These are phyloP conservation scores for Drosophila teissieri DNA, from an alignment of 1,140 invertebrate species.

Conservation along the genomic window DNA sequence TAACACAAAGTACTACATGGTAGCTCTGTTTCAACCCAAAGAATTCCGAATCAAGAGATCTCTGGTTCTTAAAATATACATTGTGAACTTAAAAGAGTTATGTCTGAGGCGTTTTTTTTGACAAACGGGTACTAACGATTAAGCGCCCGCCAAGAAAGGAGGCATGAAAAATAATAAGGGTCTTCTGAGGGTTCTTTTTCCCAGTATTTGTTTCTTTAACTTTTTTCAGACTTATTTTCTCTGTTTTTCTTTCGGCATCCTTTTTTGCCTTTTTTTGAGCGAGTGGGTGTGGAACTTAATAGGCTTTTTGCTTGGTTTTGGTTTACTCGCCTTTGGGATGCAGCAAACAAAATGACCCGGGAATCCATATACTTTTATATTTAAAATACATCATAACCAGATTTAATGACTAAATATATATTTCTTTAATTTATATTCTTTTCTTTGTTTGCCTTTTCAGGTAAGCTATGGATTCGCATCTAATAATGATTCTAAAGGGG, in stretches of 20 bases:
- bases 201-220: slow-evolving; percentile 19
- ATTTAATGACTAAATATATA: slow-evolving; percentile 35
- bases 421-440: slow-evolving; percentile 40
- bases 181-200: slow-evolving; percentile 11
- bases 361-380: slow-evolving; percentile 28
- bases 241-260: slow-evolving; percentile 15
- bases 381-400: slow-evolving; percentile 44
- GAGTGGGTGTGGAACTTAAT: slow-evolving; percentile 53
- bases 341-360: slow-evolving; percentile 7
- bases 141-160: slow-evolving; percentile 50
- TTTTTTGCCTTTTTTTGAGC: slow-evolving; percentile 19
- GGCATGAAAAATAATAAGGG: slow-evolving; percentile 42
- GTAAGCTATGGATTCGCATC: slow-evolving; percentile 33
- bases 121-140: slow-evolving; percentile 57
- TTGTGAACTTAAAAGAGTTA: slow-evolving; percentile 35
- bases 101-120: slow-evolving; percentile 9
- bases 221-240: slow-evolving; percentile 34
- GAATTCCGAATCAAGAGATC: slow-evolving; percentile 8
- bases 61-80: slow-evolving; percentile 41
- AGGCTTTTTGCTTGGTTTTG: slow-evolving; percentile 62
- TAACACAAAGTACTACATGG: no score
- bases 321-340: slow-evolving; percentile 43
- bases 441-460: slow-evolving; percentile 51
- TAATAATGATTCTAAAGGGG: background rate
- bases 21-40: no score